Conservation (phyloP, 1,140 invertebrate genomes). For the Megalopta genalis region DNA sequence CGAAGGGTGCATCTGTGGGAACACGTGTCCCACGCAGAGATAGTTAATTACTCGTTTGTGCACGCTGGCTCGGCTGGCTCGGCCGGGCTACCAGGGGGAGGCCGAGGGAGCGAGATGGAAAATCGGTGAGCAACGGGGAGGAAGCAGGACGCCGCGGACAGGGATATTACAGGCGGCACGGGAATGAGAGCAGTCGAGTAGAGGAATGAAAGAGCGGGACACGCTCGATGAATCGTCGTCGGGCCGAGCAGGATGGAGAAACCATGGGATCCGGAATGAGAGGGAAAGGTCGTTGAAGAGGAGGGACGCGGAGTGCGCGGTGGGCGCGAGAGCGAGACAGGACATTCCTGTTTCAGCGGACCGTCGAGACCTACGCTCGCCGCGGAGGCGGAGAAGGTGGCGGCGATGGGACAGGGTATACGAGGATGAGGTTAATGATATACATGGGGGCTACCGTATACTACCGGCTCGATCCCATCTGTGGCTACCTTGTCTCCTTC, state of each 20-base stretch:
- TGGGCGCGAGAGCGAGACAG: conserved; percentile 50
- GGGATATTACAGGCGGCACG: conserved; percentile 33
- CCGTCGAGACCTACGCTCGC: conserved; percentile 53
- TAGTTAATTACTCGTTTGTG: conserved; percentile 80
- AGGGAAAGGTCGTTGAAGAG: conserved; percentile 19
- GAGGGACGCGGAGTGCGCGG: conserved; percentile 27
- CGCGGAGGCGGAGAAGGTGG: conserved; percentile 47
- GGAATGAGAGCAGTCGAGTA: conserved; percentile 56
- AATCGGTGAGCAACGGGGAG: conserved; percentile 26
- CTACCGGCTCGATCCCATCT: conserved; percentile 69
- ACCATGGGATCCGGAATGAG: conserved; percentile 8
- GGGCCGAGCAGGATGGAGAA: conserved; percentile 3
- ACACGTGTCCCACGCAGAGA: conserved; percentile 77
- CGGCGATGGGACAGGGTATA: conserved; percentile 35
- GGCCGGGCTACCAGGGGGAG: conserved; percentile 38
- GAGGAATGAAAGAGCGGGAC: conserved; percentile 55
- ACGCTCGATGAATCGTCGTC: conserved; percentile 20
- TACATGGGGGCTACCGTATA: conserved; percentile 75
- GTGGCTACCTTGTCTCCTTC: conserved; percentile 50
- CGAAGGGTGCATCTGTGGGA: conserved; percentile 59
- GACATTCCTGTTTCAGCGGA: conserved; percentile 66
- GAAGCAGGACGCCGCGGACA: conserved; percentile 8
- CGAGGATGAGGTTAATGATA: conserved; percentile 78
- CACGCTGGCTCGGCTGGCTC: conserved; percentile 48
- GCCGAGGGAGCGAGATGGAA: conserved; percentile 42